Percentiles rank a stretch among this genome's conserved stretches.
Evolutionary conservation across 2,113 vertebrate genomes (phyloP).

Genomic region (Eonycteris spelaea): DNA sequence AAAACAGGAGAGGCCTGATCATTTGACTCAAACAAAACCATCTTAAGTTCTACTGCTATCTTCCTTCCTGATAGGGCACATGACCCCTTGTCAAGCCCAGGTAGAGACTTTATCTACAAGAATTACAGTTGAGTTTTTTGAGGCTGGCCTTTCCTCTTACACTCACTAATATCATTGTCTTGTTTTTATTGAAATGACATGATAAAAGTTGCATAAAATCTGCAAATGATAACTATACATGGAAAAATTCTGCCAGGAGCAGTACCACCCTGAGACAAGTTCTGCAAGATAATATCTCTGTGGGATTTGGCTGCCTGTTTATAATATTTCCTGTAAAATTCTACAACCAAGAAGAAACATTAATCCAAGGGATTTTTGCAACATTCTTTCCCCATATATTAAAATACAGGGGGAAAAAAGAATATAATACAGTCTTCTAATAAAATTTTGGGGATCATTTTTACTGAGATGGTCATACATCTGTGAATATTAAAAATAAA

Average conservation of each 20-base stretch:
- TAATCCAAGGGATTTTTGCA: neutral
- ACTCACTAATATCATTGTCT: neutral
- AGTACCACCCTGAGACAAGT: slow-evolving; percentile 16
- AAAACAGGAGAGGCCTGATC: slow-evolving; percentile 65
- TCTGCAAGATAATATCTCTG: neutral
- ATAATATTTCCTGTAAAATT: slow-evolving; percentile 35
- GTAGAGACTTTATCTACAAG: neutral
- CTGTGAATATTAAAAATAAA: slow-evolving; percentile 12
- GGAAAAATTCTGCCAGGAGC: neutral
- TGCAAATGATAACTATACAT: neutral
- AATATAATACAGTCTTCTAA: neutral
- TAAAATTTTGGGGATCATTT: neutral
- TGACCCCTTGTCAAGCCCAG: neutral
- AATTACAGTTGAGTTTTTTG: neutral
- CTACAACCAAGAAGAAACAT: slow-evolving; percentile 19
- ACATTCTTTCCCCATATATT: neutral
- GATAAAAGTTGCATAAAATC: slow-evolving; percentile 6
- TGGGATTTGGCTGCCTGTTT: slow-evolving; percentile 20
- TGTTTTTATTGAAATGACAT: slow-evolving; percentile 30
- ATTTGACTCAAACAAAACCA: slow-evolving; percentile 67
- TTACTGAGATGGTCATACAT: neutral
- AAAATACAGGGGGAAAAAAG: slow-evolving; percentile 24
- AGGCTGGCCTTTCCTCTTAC: neutral
- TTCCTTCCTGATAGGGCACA: neutral
- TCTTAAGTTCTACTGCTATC: neutral